Evolutionary conservation across 2,797 vertebrate genomes (phyloP), one percentile per base, ranked within the genome.

Genomic region (Peromyscus attwateri): DNA sequence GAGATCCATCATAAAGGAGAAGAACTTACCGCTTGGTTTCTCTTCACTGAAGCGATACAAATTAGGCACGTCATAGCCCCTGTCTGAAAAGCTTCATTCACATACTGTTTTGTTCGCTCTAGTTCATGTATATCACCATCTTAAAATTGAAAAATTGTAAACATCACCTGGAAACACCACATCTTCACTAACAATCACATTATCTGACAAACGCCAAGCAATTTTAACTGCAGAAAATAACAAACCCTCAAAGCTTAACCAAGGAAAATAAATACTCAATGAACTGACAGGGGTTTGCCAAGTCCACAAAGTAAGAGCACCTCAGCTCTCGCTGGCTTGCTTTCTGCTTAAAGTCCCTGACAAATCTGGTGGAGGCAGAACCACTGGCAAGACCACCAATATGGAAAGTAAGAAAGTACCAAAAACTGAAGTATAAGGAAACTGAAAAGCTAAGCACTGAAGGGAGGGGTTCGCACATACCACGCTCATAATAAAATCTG

Each of bases 41-140:
- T 99, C 98, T 99, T 99, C 90, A 99, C 99, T 0, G 99, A 99
- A 92, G 99, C 99, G 97, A 99, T 99, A 98, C 99, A 99, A 98
- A 99, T 99, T 93, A 99, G 98, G 96, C 99, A 99, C 1, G 99
- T 99, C 95, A 99, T 98, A 10, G 99, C 99, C 91, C 99, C 99
- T 0, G 99, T 99, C 98, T 99, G 99, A 92, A 99, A 99, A 95
- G 99, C 99, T 73, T 99, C 99, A 43, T 99, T 99, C 98, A 99
- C 97, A 85, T 99, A 99, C 97, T 99, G 99, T 71, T 99, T 99
- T 0, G 99, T 99, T 83, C 99, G 98, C 94, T 99, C 98, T 97
- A 99, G 98, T 71, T 99, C 99, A 49, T 98, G 98, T 62, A 93
- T 96, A 97, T 99, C 99, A 55, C 99, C 99, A 97, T 99, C 99